Conservation (phyloP, 2,888 invertebrate genomes). For the Cheilosia scutellata region DNA sequence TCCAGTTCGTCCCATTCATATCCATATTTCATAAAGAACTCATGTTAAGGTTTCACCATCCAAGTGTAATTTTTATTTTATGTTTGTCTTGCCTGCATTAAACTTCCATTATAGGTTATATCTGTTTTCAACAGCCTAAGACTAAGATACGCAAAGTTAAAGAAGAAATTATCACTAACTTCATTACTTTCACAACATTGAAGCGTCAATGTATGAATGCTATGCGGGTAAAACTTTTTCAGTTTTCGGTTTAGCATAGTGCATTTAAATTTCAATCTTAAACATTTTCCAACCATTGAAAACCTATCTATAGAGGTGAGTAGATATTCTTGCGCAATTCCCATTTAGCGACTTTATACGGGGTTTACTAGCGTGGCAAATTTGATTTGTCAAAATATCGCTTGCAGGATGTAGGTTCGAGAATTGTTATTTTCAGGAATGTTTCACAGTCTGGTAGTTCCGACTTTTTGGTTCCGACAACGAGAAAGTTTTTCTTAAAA, state of each 20-base stretch:
- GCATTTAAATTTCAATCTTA: slow-evolving; percentile 19
- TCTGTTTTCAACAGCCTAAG: neutral
- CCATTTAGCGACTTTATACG: neutral
- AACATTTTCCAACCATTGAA: neutral
- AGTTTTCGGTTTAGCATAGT: neutral
- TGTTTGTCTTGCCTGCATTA: neutral
- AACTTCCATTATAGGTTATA: neutral
- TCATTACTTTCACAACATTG: slow-evolving; percentile 1
- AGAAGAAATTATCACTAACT: slow-evolving; percentile 13
- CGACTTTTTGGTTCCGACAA: neutral
- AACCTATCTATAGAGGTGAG: too few species aligned
- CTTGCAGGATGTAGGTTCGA: slow-evolving; percentile 3
- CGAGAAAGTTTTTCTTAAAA: neutral
- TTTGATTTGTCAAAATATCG: slow-evolving; percentile 40
- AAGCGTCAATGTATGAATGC: slow-evolving; percentile 1
- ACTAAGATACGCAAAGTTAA: neutral
- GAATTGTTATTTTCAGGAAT: slow-evolving; percentile 23
- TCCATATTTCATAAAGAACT: too few species aligned
- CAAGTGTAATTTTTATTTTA: neutral
- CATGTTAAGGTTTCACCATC: too few species aligned
- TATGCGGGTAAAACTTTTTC: slow-evolving; percentile 8
- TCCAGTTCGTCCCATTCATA: too few species aligned
- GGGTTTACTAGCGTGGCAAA: slow-evolving; percentile 32
- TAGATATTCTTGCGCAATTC: neutral
- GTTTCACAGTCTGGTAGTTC: slow-evolving; percentile 33